Evolutionary conservation across 2,797 vertebrate genomes (phyloP).

Genomic region (Mallotus villosus): DNA sequence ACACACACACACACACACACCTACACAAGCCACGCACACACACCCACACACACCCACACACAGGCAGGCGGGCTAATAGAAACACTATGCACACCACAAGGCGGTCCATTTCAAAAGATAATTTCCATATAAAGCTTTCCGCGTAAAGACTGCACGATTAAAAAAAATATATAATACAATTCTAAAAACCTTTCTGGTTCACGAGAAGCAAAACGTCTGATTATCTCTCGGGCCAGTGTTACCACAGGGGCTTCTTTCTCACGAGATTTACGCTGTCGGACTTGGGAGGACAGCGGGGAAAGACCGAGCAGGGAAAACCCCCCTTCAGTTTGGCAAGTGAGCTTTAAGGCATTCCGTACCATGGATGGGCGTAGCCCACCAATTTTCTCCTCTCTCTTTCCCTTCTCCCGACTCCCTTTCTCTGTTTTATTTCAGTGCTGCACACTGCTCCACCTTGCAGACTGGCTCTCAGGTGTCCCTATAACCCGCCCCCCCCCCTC

Average conservation of each 20-base stretch:
- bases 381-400: slow-evolving; percentile 39
- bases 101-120: slow-evolving; percentile 82
- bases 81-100: slow-evolving; percentile 74
- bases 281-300: slow-evolving; percentile 62
- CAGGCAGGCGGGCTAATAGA: slow-evolving; percentile 70
- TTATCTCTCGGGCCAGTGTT: slow-evolving; percentile 74
- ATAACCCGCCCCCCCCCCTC: slow-evolving; percentile 38
- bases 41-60: slow-evolving; percentile 1
- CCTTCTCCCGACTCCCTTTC: slow-evolving; percentile 32
- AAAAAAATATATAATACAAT: slow-evolving; percentile 85
- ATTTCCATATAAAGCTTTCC: slow-evolving; percentile 83
- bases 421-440: slow-evolving; percentile 41
- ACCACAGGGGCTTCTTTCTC: slow-evolving; percentile 67
- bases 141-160: slow-evolving; percentile 81
- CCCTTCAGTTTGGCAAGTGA: slow-evolving; percentile 69
- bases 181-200: slow-evolving; percentile 79
- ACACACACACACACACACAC: slow-evolving; percentile 42
- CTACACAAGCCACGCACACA: neutral
- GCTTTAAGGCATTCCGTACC: slow-evolving; percentile 74
- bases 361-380: slow-evolving; percentile 62
- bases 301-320: slow-evolving; percentile 55
- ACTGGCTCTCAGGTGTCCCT: slow-evolving; percentile 30
- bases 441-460: slow-evolving; percentile 43
- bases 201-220: slow-evolving; percentile 78
- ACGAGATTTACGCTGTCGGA: slow-evolving; percentile 53